A percentile compares a stretch with the other conserved stretches of the same genome.
Evolutionary conservation across 53 echinoderm and acorn worm species (phyloP).

Genomic region (Stichopus horrens): DNA sequence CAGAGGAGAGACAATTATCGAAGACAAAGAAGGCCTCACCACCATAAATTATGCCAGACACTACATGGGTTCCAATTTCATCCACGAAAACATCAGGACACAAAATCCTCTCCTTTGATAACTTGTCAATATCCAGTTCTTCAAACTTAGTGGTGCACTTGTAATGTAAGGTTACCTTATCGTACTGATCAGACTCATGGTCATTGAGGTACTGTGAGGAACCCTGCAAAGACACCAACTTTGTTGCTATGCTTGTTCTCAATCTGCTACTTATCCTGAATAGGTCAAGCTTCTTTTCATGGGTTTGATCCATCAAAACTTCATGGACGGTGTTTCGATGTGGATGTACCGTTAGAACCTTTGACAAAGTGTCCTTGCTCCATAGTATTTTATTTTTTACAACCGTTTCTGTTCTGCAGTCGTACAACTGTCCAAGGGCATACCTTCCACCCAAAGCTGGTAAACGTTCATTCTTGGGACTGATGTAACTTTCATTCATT

Average conservation of each 20-base stretch:
- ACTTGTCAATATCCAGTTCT: conserved; percentile 52
- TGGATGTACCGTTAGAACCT: not conserved
- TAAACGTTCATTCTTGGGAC: not conserved
- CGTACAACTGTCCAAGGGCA: conserved; percentile 62
- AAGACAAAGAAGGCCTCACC: conserved; percentile 67
- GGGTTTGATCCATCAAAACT: conserved; percentile 4
- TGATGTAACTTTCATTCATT: too few species aligned
- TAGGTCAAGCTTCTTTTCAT: conserved; percentile 44
- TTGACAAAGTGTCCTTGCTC: conserved; percentile 34
- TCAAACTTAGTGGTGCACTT: conserved; percentile 59
- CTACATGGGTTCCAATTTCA: conserved; percentile 61
- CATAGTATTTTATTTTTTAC: conserved; percentile 53
- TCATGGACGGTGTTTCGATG: conserved; percentile 37
- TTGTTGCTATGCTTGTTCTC: conserved; percentile 53
- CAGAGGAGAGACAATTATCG: conserved; percentile 17
- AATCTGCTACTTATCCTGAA: conserved; percentile 41
- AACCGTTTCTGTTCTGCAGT: conserved; percentile 48
- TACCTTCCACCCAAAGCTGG: conserved; percentile 52
- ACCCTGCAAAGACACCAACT: conserved; percentile 44
- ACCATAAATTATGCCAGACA: conserved; percentile 56
- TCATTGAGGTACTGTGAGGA: conserved; percentile 56
- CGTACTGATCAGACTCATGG: conserved; percentile 21
- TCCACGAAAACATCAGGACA: conserved; percentile 56
- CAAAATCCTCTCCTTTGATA: conserved; percentile 40
- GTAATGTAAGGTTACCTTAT: conserved; percentile 58